Percentiles rank a stretch among this genome's conserved stretches.
phyloP scores from a whole-genome alignment of 2,113 vertebrate species.

The Tyto alba region DNA sequence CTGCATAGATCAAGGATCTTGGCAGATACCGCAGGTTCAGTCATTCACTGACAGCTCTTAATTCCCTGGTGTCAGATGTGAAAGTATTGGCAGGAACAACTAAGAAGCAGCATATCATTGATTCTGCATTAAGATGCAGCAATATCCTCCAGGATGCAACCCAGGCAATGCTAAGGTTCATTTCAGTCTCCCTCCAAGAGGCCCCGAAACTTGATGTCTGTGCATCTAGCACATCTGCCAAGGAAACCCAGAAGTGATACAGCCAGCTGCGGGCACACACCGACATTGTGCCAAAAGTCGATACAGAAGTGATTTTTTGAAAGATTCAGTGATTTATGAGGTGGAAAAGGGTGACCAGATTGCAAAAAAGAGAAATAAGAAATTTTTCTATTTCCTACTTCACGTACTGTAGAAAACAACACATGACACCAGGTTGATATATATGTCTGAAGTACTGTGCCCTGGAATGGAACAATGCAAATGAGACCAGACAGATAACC shows the following conservation, averaged over 20 bases:
- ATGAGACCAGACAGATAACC: background rate
- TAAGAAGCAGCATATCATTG: background rate
- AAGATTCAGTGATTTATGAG: background rate
- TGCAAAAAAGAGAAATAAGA: background rate
- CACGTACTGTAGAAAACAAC: background rate
- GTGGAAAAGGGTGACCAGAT: background rate
- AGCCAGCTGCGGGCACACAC: background rate
- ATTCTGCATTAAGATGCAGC: background rate
- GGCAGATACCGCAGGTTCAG: background rate
- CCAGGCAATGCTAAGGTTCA: background rate
- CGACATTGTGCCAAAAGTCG: background rate
- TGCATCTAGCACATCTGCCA: background rate
- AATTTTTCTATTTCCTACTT: background rate
- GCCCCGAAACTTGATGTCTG: background rate
- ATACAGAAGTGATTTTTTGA: background rate
- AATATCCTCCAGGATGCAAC: background rate
- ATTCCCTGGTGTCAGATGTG: background rate
- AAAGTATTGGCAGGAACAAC: background rate
- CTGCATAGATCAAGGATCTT: background rate
- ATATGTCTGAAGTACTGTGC: accelerated
- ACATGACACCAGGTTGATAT: background rate
- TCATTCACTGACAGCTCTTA: background rate
- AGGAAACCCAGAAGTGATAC: background rate
- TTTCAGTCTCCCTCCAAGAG: background rate
- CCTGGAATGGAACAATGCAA: background rate